Base-by-base conservation (phyloP, 2,113 vertebrate species). In the Apteryx owenii region DNA sequence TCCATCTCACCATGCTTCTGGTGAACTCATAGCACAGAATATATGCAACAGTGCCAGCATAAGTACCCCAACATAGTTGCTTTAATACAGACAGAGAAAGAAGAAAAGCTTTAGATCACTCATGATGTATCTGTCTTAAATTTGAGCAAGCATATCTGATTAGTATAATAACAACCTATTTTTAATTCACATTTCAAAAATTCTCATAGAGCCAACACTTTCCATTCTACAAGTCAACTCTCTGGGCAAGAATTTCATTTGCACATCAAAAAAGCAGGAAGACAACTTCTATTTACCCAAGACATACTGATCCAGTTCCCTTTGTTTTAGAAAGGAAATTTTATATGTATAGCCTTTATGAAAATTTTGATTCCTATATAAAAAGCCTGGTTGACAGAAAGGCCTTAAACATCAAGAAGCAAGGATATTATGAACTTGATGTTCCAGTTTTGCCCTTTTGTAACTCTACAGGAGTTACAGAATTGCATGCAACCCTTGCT, bases 21-120 rank as follows among this genome's bases (percentile, higher is more conserved):
- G 9, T 21, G 38, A 85, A 79, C 19, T 61, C 40, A 33, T 4
- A 78, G 25, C 42, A 75, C 50, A 82, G 31, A 85, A 76, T 7
- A 78, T 0, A 85, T 3, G 5, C 70, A 75, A 13, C 9, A n/a
- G 15, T 3, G 4, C 20, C 56, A 18, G 0, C 20, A 0, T 8
- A 85, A 83, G 12, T 28, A 36, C 36, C 38, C 22, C 53, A 61
- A 68, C 18, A 4, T 53, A n/a, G 21, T 48, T 42, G 7, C 48
- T 48, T 69, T 31, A 51, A 25, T 4, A 36, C 40, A 53, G 42
- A 46, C 5, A 66, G 11, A 78, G 33, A 36, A 61, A 71, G 28
- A 85, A 69, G 22, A 29, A 79, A 80, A 36, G 38, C 10, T 40
- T 65, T 80, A 16, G 42, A 62, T 64, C 17, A 69, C 54, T 84